Conservation (phyloP, 1,140 invertebrate genomes). For the Zaprionus camerounensis region DNA sequence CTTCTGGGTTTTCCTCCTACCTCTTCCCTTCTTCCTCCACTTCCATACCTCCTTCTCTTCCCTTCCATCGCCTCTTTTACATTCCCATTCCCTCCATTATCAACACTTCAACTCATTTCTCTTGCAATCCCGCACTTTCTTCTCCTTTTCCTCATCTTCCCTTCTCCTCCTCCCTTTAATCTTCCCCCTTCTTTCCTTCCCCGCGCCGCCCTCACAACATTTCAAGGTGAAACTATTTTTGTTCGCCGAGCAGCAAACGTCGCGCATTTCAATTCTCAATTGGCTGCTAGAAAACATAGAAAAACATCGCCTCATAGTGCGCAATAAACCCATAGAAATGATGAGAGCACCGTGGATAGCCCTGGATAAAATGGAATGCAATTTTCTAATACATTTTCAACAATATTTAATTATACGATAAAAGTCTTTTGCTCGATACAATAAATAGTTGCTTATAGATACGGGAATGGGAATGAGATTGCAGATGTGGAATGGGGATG, state of each 20-base stretch:
- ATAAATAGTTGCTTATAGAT: conserved; percentile 21
- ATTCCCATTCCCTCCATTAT: background rate
- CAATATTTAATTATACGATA: conserved; percentile 21
- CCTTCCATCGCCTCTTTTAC: background rate
- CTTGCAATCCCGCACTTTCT: background rate
- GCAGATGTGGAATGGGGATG: background rate
- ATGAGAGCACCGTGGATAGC: background rate
- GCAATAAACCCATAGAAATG: conserved; percentile 63
- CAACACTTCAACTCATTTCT: background rate
- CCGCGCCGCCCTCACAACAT: conserved; percentile 4
- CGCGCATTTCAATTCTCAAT: conserved; percentile 50
- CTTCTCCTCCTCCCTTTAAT: too few species aligned
- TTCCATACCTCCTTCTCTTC: background rate
- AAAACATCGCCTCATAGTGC: conserved; percentile 56
- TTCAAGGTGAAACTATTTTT: conserved; percentile 79
- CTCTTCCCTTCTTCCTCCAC: background rate
- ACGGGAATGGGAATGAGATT: background rate
- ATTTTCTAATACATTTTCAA: conserved; percentile 4
- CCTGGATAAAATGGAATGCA: conserved; percentile 15
- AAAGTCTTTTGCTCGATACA: conserved; percentile 49
- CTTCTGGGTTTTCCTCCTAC: background rate
- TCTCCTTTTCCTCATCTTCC: background rate
- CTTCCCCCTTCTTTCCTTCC: background rate
- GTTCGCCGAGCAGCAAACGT: conserved; percentile 29
- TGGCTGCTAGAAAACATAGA: conserved; percentile 54